Evolutionary conservation across 2,888 invertebrate species (phyloP).

Genomic region (Pollenia angustigena): DNA sequence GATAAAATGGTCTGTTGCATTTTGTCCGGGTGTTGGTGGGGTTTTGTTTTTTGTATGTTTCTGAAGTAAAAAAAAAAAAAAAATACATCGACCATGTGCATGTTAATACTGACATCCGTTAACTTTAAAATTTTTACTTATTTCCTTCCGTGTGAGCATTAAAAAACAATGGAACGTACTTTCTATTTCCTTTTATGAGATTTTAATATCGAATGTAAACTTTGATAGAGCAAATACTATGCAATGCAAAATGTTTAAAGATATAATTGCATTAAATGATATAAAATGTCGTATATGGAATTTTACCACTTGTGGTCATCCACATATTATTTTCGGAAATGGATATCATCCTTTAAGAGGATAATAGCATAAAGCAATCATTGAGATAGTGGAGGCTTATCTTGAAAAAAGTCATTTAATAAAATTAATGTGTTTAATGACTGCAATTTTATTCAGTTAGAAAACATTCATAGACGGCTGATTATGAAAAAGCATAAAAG

Average conservation of each 20-base stretch:
- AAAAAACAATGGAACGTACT: conserved; percentile 47
- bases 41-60: not conserved
- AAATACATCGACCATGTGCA: conserved; percentile 13
- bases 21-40: conserved; percentile 35
- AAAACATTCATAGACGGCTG: no score
- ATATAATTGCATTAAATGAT: no score
- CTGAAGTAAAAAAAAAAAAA: conserved; percentile 15
- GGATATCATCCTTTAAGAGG: no score
- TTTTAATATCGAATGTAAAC: conserved; percentile 15
- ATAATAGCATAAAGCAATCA: no score
- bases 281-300: no score
- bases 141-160: conserved; percentile 62
- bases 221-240: not conserved
- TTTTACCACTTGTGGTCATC: no score
- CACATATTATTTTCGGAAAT: no score
- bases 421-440: no score
- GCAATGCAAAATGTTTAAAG: not conserved
- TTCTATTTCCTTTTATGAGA: conserved; percentile 2
- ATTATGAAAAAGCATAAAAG: no score
- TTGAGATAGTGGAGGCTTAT: no score
- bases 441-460: no score
- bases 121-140: conserved; percentile 65
- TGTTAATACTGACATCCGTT: conserved; percentile 57
- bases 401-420: no score
- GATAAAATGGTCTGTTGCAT: conserved; percentile 56